phyloP scores from a whole-genome alignment of 2,888 invertebrate genomes.

The Mythimna impura region DNA sequence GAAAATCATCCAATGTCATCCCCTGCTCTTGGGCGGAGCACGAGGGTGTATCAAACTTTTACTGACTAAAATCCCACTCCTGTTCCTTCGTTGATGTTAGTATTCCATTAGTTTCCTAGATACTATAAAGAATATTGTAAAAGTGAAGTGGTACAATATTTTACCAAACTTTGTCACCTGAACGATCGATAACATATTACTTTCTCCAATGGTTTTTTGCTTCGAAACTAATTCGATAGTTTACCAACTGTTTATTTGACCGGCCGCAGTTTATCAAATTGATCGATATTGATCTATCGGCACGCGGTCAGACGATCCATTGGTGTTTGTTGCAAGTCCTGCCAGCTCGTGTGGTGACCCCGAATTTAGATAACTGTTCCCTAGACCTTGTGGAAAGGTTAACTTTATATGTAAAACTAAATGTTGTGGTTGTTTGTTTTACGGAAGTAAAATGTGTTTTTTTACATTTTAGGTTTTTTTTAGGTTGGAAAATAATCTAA shows the following conservation, averaged over 20 bases:
- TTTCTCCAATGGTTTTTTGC: constrained; percentile 49
- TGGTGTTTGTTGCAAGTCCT: constrained; percentile 56
- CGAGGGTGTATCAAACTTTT: no score
- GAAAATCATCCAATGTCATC: no score
- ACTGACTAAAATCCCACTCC: no score
- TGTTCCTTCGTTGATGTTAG: no score
- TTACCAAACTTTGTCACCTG: constrained; percentile 29
- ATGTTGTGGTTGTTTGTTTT: constrained; percentile 7
- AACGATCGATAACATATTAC: constrained; percentile 29
- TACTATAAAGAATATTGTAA: no score
- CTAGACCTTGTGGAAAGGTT: constrained; percentile 56
- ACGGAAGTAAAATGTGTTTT: neutral
- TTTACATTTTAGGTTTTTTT: no score
- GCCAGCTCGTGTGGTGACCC: constrained; percentile 63
- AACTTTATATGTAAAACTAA: constrained; percentile 11
- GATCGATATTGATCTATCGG: constrained; percentile 57
- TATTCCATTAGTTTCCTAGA: no score
- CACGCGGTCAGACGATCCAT: constrained; percentile 59
- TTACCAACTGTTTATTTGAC: constrained; percentile 45
- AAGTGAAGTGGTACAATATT: constrained; percentile 10
- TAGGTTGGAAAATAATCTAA: no score
- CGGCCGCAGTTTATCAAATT: constrained; percentile 42
- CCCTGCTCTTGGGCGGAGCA: no score
- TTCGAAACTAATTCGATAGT: constrained; percentile 35
- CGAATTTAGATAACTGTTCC: constrained; percentile 69